phyloP scores from a whole-genome alignment of 2,113 vertebrate genomes.

The Cathartes aura region DNA sequence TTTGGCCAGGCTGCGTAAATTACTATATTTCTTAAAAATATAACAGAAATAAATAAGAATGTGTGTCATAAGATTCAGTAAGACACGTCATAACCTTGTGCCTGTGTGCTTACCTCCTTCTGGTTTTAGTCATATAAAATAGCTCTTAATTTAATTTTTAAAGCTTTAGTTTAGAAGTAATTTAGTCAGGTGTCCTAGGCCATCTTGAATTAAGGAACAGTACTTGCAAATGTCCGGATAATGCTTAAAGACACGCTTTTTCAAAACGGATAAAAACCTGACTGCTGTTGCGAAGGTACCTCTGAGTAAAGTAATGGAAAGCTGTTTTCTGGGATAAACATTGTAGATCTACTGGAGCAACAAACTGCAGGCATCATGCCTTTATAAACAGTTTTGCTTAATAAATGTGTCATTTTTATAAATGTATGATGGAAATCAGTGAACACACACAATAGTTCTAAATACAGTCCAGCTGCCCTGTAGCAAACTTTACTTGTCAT shows the following conservation, averaged over 20 bases:
- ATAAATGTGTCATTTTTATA: not conserved
- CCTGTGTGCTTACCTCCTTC: not conserved
- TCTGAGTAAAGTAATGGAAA: not conserved
- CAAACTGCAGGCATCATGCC: not conserved
- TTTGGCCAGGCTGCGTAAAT: not conserved
- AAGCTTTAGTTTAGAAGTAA: not conserved
- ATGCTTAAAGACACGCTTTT: not conserved
- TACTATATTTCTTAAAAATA: not conserved
- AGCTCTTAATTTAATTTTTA: not conserved
- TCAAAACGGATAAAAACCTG: not conserved
- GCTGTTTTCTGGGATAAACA: not conserved
- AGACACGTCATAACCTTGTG: not conserved
- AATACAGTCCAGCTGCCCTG: not conserved
- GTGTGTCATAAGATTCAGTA: not conserved
- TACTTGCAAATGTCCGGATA: not conserved
- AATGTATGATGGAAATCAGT: not conserved
- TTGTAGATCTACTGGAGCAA: not conserved
- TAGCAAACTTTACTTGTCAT: not conserved
- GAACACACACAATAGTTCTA: not conserved
- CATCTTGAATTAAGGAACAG: not conserved
- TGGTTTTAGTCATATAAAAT: not conserved
- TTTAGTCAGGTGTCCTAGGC: not conserved
- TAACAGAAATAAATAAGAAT: not conserved
- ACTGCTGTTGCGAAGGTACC: not conserved
- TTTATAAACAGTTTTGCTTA: conserved; percentile 19